A percentile compares a stretch with the other conserved stretches of the same genome.
Conservation (phyloP, 2,113 vertebrate genomes). For the Rhodinocichla rosea region DNA sequence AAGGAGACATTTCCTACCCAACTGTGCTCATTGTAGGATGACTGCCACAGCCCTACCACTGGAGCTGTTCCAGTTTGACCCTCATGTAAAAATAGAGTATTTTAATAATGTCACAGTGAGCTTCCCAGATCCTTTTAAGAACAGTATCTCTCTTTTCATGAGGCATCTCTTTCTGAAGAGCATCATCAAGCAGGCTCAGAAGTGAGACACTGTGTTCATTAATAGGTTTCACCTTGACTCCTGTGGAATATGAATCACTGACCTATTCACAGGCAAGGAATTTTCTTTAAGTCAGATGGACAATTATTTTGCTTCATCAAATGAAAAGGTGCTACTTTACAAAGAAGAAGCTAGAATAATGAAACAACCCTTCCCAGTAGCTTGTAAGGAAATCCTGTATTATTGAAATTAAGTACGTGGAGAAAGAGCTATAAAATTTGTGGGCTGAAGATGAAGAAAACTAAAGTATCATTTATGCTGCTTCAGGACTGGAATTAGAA, state of each 20-base stretch:
- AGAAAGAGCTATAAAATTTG: not conserved
- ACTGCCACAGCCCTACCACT: not conserved
- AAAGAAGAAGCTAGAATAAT: not conserved
- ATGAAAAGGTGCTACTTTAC: not conserved
- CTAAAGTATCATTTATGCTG: not conserved
- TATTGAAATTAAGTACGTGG: not conserved
- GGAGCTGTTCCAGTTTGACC: not conserved
- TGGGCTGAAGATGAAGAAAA: not conserved
- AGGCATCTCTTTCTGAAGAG: not conserved
- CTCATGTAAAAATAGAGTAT: conserved; percentile 9
- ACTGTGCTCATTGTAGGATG: not conserved
- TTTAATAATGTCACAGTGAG: conserved; percentile 44
- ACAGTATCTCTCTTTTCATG: not conserved
- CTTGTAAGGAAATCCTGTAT: not conserved
- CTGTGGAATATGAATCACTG: not conserved
- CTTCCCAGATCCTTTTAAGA: conserved; percentile 24
- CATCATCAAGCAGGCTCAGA: not conserved
- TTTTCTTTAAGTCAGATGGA: conserved; percentile 21
- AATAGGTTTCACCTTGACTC: conserved; percentile 28
- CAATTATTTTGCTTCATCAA: conserved; percentile 38
- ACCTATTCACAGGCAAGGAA: not conserved
- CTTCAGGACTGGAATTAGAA: not conserved
- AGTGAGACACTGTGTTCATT: conserved; percentile 2
- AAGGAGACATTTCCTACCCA: conserved; percentile 7
- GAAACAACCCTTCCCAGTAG: not conserved